phyloP scores from a whole-genome alignment of 1,140 invertebrate species.

The Drosophila baimaii region DNA sequence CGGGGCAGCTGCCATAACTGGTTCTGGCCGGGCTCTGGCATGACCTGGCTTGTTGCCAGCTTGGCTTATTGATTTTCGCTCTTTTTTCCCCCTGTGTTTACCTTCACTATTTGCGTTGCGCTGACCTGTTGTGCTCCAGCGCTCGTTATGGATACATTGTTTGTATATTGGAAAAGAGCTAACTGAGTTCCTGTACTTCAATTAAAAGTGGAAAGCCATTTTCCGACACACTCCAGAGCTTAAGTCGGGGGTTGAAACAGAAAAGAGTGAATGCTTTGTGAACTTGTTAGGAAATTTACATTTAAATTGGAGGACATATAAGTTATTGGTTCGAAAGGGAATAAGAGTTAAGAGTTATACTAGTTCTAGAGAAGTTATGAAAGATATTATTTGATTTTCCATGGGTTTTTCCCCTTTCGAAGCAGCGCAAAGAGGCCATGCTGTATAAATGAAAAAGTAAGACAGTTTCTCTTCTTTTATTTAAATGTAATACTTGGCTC shows the following conservation, averaged over 20 bases:
- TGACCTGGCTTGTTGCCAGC: constrained; percentile 33
- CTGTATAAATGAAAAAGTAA: neutral
- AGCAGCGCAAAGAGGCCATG: neutral
- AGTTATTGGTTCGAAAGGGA: neutral
- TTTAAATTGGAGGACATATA: neutral
- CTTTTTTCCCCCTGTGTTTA: constrained; percentile 6
- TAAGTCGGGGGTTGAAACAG: neutral
- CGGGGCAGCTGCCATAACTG: constrained; percentile 19
- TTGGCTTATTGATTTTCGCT: constrained; percentile 64
- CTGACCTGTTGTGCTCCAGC: constrained; percentile 40
- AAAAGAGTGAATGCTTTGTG: too few species aligned
- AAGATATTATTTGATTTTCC: too few species aligned
- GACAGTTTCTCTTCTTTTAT: neutral
- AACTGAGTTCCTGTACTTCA: constrained; percentile 23
- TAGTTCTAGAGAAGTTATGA: neutral
- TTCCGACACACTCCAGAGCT: constrained; percentile 33
- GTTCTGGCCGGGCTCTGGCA: neutral
- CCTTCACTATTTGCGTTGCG: constrained; percentile 42
- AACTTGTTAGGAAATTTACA: neutral
- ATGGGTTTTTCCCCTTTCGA: neutral
- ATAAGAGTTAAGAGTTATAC: neutral
- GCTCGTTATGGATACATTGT: constrained; percentile 47
- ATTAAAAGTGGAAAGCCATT: constrained; percentile 65
- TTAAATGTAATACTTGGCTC: neutral
- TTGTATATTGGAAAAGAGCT: constrained; percentile 10